Evolutionary conservation across 1,140 invertebrate genomes (phyloP).

Genomic region (Pentalonia nigronervosa): DNA sequence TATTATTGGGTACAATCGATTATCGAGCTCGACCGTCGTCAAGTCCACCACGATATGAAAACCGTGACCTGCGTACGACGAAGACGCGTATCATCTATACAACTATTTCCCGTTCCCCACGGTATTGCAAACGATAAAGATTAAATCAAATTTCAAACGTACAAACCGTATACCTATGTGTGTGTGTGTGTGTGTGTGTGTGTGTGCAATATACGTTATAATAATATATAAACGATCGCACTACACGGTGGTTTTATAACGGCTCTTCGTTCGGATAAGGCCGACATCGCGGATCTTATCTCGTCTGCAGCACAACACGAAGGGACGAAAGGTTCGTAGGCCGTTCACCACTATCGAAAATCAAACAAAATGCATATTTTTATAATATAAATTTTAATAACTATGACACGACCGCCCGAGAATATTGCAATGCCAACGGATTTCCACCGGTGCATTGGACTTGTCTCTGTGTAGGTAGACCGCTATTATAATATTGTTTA

Average conservation of each 20-base stretch:
- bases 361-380: too few relatives aligned
- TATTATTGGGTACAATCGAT: constrained; percentile 1
- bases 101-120: background rate
- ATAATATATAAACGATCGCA: background rate
- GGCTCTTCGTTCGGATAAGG: background rate
- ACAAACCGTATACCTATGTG: too few relatives aligned
- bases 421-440: background rate
- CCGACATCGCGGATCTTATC: background rate
- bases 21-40: background rate
- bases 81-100: too few relatives aligned
- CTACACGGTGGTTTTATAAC: background rate
- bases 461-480: background rate
- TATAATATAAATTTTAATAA: background rate
- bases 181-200: too few relatives aligned
- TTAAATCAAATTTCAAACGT: background rate
- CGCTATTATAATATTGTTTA: background rate
- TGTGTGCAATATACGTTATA: too few relatives aligned
- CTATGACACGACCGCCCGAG: background rate
- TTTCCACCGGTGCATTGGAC: background rate
- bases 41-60: background rate
- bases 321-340: background rate
- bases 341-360: background rate
- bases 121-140: background rate
- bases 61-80: background rate
- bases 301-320: background rate